Evolutionary conservation across 92 coral and sea anemone species (phyloP), one percentile per base, ranked within the genome.

Genomic region (Palythoa grandis): DNA sequence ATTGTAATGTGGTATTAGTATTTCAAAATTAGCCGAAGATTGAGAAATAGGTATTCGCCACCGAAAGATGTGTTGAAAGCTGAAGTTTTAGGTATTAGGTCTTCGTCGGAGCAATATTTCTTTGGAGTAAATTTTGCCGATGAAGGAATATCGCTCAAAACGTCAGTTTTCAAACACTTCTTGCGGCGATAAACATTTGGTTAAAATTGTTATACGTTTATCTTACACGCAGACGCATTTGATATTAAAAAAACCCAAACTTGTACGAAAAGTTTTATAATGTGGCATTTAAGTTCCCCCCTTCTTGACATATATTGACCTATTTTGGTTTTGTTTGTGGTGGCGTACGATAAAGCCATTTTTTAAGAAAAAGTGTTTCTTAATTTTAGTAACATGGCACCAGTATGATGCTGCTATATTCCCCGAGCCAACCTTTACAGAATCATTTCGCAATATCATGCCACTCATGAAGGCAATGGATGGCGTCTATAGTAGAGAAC

Each of bases 391-490:
- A 35, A 77, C 48, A 3, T 77, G 82, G 82, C 8, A 77, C 29
- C 82, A 77, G 82, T 77, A 77, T 35, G 82, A 77, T 58, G 82
- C 82, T 25, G 82, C 82, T 0, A 77, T 77, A 56, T 77, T 56
- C 54, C 82, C 82, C 5, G 82, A 77, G 47, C 82, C 69, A 17
- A 77, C 82, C 17, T 16, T 15, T 7, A 35, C 7, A 40, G 69
- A 77, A 52, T 56, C 54, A 0, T 4, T 77, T 2, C 82, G 67
- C 11, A 77, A 57, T 37, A 29, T 0, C 0, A 14, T 77, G 52
- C 82, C 82, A 16, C 15, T 15, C 52, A 0, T 77, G 13, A 77
- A 57, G 52, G 70, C 82, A 57, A 57, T 56, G 82, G 82, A 77
- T 77, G 14, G 2, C 15, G 70, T 77, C 0, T 70, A 56, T 2